A percentile compares a stretch with the other conserved stretches of the same genome.
phyloP scores from a whole-genome alignment of 2,888 invertebrate genomes.

The Endomychus coccineus region DNA sequence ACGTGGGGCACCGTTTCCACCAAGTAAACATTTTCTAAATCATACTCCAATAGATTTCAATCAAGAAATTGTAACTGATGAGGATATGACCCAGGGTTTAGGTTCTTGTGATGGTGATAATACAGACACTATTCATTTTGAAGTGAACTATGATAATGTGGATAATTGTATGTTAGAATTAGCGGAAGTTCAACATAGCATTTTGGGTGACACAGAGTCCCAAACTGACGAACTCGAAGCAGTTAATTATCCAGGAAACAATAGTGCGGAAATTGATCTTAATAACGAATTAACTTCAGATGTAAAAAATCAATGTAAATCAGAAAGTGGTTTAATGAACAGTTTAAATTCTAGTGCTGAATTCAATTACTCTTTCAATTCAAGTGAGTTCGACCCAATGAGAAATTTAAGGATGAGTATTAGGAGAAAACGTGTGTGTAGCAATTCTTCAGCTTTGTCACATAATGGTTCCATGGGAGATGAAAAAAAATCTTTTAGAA shows the following conservation, averaged over 20 bases:
- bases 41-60: conserved; percentile 16
- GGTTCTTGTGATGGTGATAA: conserved; percentile 33
- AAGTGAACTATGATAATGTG: conserved; percentile 18
- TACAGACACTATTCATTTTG: conserved; percentile 27
- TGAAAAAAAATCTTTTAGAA: conserved; percentile 32
- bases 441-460: conserved; percentile 40
- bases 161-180: conserved; percentile 10
- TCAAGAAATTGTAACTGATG: conserved; percentile 15
- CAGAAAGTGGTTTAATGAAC: conserved; percentile 27
- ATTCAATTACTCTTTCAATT: conserved; percentile 12
- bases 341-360: conserved; percentile 11
- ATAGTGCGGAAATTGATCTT: conserved; percentile 4
- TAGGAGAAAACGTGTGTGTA: conserved; percentile 39
- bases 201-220: conserved; percentile 20
- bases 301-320: no score
- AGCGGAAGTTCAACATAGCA: conserved; percentile 11
- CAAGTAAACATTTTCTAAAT: conserved; percentile 19
- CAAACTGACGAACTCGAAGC: no score
- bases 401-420: conserved; percentile 42
- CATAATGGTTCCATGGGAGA: conserved; percentile 37
- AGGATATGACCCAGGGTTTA: conserved; percentile 42
- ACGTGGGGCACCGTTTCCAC: conserved; percentile 45
- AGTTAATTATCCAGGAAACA: not conserved
- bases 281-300: no score
- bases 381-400: conserved; percentile 37